phyloP scores from a whole-genome alignment of 2,797 vertebrate species.

The Spizella passerina region DNA sequence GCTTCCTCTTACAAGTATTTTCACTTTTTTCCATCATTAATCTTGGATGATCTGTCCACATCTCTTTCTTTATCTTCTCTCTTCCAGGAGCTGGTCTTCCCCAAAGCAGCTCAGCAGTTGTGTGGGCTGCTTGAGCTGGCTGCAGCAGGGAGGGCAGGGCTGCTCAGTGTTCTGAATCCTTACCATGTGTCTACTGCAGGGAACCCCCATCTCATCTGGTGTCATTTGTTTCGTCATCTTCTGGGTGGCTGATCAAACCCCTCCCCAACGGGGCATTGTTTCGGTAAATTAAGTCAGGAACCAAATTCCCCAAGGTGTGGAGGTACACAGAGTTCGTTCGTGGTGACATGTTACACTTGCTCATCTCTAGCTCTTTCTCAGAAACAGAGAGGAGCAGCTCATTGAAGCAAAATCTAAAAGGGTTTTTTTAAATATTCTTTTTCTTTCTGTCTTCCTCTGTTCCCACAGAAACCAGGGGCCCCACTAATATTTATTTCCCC shows the following conservation, averaged over 20 bases:
- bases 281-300: not conserved
- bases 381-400: not conserved
- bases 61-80: slow-evolving; percentile 19
- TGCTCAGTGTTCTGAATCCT: not conserved
- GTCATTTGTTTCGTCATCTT: not conserved
- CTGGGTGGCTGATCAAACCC: not conserved
- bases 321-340: fast-evolving
- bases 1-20: slow-evolving; percentile 1
- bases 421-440: fast-evolving
- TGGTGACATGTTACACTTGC: not conserved
- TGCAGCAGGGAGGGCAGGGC: not conserved
- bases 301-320: not conserved
- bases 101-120: not conserved
- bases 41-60: not conserved
- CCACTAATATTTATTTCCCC: not conserved
- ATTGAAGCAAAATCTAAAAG: not conserved
- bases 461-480: not conserved
- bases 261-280: not conserved
- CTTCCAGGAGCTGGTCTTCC: not conserved
- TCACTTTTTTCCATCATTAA: not conserved
- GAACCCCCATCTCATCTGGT: not conserved
- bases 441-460: not conserved
- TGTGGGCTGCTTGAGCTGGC: not conserved
- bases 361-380: not conserved
- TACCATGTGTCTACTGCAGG: not conserved